Evolutionary conservation across 1,140 invertebrate genomes (phyloP).

Genomic region (Venturia canescens): DNA sequence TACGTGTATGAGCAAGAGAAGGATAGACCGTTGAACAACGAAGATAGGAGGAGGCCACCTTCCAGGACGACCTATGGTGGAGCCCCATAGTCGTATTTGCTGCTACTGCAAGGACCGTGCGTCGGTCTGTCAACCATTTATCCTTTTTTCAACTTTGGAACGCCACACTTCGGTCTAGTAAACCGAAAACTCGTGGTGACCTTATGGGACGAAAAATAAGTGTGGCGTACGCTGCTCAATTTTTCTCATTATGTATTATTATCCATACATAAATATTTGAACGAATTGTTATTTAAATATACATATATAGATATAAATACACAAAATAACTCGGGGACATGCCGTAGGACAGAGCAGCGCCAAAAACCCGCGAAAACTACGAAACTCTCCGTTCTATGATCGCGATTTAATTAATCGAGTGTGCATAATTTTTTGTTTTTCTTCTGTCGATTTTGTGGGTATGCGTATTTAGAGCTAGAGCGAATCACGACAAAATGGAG

Average conservation of each 20-base stretch:
- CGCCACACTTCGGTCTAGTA: too few relatives aligned
- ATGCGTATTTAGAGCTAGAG: conserved; percentile 68
- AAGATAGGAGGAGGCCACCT: conserved; percentile 59
- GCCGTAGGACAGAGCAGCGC: too few relatives aligned
- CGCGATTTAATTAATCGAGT: background rate
- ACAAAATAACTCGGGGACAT: too few relatives aligned
- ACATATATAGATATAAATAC: too few relatives aligned
- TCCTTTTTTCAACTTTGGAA: conserved; percentile 19
- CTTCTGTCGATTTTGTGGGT: conserved; percentile 53
- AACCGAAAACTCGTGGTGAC: too few relatives aligned
- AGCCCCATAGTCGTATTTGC: conserved; percentile 68
- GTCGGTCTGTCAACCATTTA: conserved; percentile 65
- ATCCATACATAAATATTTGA: too few relatives aligned
- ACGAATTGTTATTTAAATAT: too few relatives aligned
- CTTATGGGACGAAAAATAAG: too few relatives aligned
- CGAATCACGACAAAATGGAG: conserved; percentile 75
- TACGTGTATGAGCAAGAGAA: conserved; percentile 49
- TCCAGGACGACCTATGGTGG: conserved; percentile 66
- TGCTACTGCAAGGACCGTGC: conserved; percentile 51
- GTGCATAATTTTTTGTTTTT: conserved; percentile 11
- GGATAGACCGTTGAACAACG: conserved; percentile 43
- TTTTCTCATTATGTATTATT: too few relatives aligned
- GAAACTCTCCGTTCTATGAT: conserved; percentile 53
- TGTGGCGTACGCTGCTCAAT: too few relatives aligned
- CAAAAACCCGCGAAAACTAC: background rate